Evolutionary conservation across 2,113 vertebrate species (phyloP).

Genomic region (Albula goreensis): DNA sequence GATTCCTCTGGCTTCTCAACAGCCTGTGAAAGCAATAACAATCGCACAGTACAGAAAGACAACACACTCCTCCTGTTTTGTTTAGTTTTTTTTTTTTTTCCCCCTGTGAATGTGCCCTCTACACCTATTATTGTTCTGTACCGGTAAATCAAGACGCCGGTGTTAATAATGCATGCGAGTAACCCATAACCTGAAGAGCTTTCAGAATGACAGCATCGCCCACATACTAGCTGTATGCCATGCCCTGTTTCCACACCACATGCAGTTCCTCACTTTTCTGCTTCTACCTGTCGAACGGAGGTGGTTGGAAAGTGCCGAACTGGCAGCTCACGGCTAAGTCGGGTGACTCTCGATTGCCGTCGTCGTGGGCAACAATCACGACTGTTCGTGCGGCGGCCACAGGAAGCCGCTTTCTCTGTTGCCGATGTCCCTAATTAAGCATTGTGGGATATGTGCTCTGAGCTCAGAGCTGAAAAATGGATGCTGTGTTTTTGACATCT

Average conservation of each 20-base stretch:
- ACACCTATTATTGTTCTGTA: constrained; percentile 13
- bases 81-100: too few species aligned
- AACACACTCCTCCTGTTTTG: constrained; percentile 33
- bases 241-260: background rate
- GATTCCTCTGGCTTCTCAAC: background rate
- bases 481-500: background rate
- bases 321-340: background rate
- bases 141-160: constrained; percentile 16
- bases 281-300: background rate
- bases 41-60: constrained; percentile 44
- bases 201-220: background rate
- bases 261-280: background rate
- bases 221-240: background rate
- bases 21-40: constrained; percentile 34
- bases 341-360: background rate
- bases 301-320: background rate
- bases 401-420: too few species aligned
- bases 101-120: constrained; percentile 7
- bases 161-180: background rate
- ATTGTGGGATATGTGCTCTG: background rate
- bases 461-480: background rate
- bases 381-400: too few species aligned
- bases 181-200: background rate
- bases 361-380: too few species aligned
- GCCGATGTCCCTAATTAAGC: background rate